Percentiles rank a stretch among this genome's conserved stretches.
phyloP scores from a whole-genome alignment of 92 coral and sea anemone genomes.

The Plumapathes pennacea region DNA sequence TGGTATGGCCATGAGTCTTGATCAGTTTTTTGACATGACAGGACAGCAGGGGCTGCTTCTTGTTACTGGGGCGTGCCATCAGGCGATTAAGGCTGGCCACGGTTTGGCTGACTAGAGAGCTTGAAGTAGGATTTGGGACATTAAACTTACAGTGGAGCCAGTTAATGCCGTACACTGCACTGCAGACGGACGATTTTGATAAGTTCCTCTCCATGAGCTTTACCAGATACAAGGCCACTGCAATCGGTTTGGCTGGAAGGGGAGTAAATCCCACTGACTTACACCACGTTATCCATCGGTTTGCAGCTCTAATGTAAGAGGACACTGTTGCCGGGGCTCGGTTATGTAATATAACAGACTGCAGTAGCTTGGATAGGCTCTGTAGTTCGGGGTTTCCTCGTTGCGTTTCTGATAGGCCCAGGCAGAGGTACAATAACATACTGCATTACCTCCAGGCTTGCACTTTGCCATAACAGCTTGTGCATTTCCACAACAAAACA shows the following conservation, averaged over 20 bases:
- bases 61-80: constrained; percentile 40
- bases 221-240: constrained; percentile 41
- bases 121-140: constrained; percentile 15
- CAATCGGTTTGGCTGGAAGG: constrained; percentile 25
- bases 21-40: constrained; percentile 49
- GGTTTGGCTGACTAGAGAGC: constrained; percentile 29
- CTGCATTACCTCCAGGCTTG: no score
- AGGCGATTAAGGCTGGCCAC: constrained; percentile 38
- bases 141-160: constrained; percentile 47
- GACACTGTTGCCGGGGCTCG: constrained; percentile 48
- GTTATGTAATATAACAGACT: constrained; percentile 31
- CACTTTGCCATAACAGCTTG: no score
- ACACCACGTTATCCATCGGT: constrained; percentile 53
- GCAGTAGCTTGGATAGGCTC: constrained; percentile 26
- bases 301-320: constrained; percentile 30
- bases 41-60: constrained; percentile 28
- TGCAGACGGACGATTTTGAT: constrained; percentile 28
- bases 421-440: no score
- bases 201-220: constrained; percentile 24
- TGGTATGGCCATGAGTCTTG: constrained; percentile 28
- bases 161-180: constrained; percentile 34
- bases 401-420: no score
- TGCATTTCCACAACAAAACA: no score
- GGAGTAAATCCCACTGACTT: constrained; percentile 15
- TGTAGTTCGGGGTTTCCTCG: constrained; percentile 23